These are phyloP conservation scores for Hermaeophaga mercurialis DNA, from an alignment of 2,888 invertebrate species.

Conservation along the genomic window DNA sequence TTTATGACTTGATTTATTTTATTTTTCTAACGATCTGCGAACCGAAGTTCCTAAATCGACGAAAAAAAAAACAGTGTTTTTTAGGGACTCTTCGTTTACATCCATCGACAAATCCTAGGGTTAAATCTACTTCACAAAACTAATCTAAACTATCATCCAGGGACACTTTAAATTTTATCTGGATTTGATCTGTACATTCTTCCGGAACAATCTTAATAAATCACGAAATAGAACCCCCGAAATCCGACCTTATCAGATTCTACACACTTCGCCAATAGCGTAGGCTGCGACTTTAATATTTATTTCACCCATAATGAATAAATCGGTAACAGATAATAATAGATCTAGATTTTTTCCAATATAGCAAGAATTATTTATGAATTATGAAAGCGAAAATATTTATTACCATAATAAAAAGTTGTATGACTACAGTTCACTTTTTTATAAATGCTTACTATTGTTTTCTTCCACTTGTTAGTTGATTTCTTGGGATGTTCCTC, in stretches of 20 bases:
- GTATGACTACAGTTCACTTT: no score
- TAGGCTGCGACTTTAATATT: no score
- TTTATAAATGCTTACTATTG: no score
- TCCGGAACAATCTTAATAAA: constrained; percentile 33
- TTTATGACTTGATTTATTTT: constrained; percentile 23
- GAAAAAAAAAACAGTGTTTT: constrained; percentile 9
- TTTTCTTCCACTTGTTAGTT: no score
- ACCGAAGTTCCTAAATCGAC: constrained; percentile 16
- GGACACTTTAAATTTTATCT: constrained; percentile 32
- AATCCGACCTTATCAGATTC: constrained; percentile 29
- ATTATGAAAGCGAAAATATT: no score
- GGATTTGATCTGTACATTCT: constrained; percentile 33
- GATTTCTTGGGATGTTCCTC: no score
- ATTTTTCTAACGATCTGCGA: constrained; percentile 24
- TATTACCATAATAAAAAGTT: no score
- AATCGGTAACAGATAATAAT: no score
- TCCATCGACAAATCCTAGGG: constrained; percentile 26
- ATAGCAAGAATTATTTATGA: no score
- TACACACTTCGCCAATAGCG: constrained; percentile 14
- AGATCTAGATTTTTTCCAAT: no score
- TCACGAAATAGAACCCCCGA: constrained; percentile 28
- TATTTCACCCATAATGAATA: no score
- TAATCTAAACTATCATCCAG: constrained; percentile 33
- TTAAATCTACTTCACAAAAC: constrained; percentile 27
- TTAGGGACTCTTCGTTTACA: constrained; percentile 20